These are phyloP conservation scores for Cryptomyrus ogoouensis DNA, from an alignment of 2,113 vertebrate species.

Conservation along the genomic window DNA sequence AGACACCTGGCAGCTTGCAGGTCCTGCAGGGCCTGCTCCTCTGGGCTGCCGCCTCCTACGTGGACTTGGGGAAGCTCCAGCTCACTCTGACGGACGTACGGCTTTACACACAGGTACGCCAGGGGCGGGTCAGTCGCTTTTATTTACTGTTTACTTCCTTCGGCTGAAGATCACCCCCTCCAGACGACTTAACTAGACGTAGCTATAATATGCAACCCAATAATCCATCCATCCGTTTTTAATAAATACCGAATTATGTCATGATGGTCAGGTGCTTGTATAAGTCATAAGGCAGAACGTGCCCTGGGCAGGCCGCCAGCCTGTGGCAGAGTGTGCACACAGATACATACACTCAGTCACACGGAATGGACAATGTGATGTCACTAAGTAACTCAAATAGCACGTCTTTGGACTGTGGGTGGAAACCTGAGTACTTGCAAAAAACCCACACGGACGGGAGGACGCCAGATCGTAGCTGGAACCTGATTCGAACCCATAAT, in stretches of 20 bases:
- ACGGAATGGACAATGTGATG: not conserved
- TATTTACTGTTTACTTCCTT: not conserved
- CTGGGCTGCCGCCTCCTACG: constrained; percentile 38
- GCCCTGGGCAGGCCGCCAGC: not conserved
- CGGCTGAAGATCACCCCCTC: not conserved
- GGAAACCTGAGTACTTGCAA: not conserved
- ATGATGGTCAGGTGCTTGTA: not conserved
- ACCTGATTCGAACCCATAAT: not conserved
- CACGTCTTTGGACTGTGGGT: not conserved
- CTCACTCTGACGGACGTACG: constrained; percentile 20
- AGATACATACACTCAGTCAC: not conserved
- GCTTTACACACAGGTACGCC: constrained; percentile 34
- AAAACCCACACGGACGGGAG: not conserved
- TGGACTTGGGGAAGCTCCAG: constrained; percentile 11
- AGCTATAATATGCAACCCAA: not conserved
- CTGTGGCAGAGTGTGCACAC: not conserved
- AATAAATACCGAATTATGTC: not conserved
- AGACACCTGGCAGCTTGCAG: not conserved
- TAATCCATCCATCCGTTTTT: not conserved
- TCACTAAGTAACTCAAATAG: not conserved
- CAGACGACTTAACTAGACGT: not conserved
- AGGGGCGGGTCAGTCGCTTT: not conserved
- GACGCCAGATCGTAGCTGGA: not conserved
- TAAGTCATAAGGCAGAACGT: not conserved
- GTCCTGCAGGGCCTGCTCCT: constrained; percentile 36